Evolutionary conservation across 2,113 vertebrate species (phyloP), one percentile per base, ranked within the genome.

Genomic region (Gadus macrocephalus): DNA sequence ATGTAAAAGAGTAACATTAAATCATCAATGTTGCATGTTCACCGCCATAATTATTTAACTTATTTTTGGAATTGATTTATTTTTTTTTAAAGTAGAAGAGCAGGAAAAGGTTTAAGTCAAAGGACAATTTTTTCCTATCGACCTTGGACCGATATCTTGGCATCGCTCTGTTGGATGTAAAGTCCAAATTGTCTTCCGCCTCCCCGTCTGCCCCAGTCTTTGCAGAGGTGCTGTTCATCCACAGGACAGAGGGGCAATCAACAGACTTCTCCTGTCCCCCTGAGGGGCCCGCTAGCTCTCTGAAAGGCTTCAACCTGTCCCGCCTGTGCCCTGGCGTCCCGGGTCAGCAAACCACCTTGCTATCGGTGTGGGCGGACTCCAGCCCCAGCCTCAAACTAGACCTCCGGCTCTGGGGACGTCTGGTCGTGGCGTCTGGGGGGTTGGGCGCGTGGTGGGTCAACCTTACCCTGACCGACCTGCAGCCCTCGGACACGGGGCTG

Each of bases 401-500:
- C 72, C 66, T 19, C 0, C 67, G 53, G 14, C 69, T 53, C 69
- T 17, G 69, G 17, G 64, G 70, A 0, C 89, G 88, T 5, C 75
- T 91, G 65, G 60, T 49, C 12, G 42, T 59, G 66, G 68, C 86
- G 12, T 0, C 1, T 1, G 76, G 80, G 16, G 65, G 63, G 2
- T 59, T 76, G 19, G 31, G 64, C 53, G 75, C 81, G 5, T 25
- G 1, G 9, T 69, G 42, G 55, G 64, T 91, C 69, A 90, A 84
- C 1, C 74, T 87, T 22, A 90, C 72, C 31, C 7, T 91, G 15
- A 68, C 68, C 12, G 28, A 31, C 15, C 64, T 90, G 11, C 53
- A 71, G 69, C 53, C 0, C 28, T 60, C 53, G 0, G 89, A 91
- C 77, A 79, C 86, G 0, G 90, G 91, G 1, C 42, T 90, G 6